Evolutionary conservation across 2,797 vertebrate genomes (phyloP).

Genomic region (Lepidocolaptes lacrymiger): DNA sequence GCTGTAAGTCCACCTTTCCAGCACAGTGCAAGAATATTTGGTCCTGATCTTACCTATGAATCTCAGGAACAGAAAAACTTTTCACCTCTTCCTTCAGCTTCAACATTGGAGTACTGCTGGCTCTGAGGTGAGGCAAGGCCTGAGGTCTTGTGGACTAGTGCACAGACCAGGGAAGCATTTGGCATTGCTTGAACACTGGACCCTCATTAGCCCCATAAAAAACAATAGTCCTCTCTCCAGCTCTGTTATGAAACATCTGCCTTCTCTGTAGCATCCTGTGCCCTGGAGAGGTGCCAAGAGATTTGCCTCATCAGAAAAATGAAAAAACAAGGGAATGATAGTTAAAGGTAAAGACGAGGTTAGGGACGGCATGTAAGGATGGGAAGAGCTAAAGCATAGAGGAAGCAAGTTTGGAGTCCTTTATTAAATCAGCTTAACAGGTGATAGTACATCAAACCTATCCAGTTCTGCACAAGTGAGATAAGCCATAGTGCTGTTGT

Average conservation of each 20-base stretch:
- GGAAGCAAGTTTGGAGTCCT: background rate
- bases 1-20: background rate
- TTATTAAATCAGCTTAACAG: background rate
- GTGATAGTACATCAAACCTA: background rate
- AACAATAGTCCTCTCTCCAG: fast-evolving
- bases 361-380: background rate
- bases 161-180: background rate
- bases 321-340: background rate
- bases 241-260: background rate
- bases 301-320: background rate
- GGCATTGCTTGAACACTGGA: background rate
- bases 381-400: background rate
- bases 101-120: background rate
- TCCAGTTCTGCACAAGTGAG: background rate
- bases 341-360: background rate
- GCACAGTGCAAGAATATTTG: background rate
- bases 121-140: background rate
- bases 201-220: background rate
- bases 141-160: background rate
- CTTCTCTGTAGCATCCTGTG: background rate
- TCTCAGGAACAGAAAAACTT: background rate
- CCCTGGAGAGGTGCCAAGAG: background rate
- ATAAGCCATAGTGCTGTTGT: background rate
- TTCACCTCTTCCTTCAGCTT: background rate
- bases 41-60: background rate